Evolutionary conservation across 2,888 invertebrate species (phyloP).

Genomic region (Penaeus monodon): DNA sequence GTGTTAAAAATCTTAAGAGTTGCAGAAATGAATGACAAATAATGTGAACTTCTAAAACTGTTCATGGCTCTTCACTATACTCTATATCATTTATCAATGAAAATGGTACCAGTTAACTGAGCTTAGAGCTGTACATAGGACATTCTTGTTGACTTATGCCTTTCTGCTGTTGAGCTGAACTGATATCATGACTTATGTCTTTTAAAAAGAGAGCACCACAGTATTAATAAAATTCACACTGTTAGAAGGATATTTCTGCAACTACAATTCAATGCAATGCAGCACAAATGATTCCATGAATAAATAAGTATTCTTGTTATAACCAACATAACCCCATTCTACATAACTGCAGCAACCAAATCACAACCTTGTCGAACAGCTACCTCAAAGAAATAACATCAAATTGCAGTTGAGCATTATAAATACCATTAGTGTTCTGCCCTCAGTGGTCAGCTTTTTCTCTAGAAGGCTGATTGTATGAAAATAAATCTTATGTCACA

Average conservation of each 20-base stretch:
- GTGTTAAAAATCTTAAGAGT: too few relatives aligned
- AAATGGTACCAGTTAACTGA: constrained; percentile 9
- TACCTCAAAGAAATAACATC: constrained; percentile 28
- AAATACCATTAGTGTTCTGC: constrained; percentile 1
- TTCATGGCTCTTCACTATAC: constrained; percentile 5
- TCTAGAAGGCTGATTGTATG: constrained; percentile 2
- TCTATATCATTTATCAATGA: not conserved
- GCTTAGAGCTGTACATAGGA: constrained; percentile 7
- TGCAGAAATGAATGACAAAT: too few relatives aligned
- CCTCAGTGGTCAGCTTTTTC: not conserved
- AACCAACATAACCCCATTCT: too few relatives aligned
- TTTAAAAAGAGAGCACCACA: constrained; percentile 37
- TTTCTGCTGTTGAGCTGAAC: constrained; percentile 20
- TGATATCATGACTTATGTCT: constrained; percentile 32
- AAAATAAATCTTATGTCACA: too few relatives aligned
- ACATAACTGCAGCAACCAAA: constrained; percentile 38
- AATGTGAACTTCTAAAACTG: too few relatives aligned
- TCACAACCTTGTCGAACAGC: constrained; percentile 43
- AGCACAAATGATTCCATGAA: constrained; percentile 7
- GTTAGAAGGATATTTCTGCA: not conserved
- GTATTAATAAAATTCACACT: constrained; percentile 16
- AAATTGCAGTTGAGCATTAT: constrained; percentile 31
- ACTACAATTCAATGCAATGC: constrained; percentile 6
- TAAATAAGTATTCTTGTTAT: not conserved
- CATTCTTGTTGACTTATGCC: not conserved